These are phyloP conservation scores for Pseudochaenichthys georgianus DNA, from an alignment of 2,797 vertebrate genomes.

Conservation along the genomic window DNA sequence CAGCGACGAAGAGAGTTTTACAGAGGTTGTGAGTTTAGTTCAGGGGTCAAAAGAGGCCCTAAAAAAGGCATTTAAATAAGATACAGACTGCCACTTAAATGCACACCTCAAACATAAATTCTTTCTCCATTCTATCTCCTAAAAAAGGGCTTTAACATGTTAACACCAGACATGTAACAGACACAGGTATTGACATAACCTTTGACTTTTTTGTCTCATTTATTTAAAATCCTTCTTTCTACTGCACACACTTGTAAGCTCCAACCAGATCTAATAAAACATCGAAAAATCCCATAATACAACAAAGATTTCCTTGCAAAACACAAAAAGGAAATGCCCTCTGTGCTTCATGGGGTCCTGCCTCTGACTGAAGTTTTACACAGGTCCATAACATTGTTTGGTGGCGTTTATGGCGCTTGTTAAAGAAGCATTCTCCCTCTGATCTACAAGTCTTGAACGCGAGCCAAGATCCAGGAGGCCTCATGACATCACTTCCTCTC, in stretches of 20 bases:
- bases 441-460: conserved; percentile 51
- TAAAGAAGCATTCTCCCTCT: conserved; percentile 56
- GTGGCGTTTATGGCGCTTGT: conserved; percentile 71
- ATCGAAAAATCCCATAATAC: conserved; percentile 52
- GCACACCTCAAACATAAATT: conserved; percentile 28
- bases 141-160: conserved; percentile 12
- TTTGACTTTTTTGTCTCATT: conserved; percentile 40
- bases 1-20: conserved; percentile 20
- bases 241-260: background rate
- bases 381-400: conserved; percentile 62
- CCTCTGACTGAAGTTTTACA: conserved; percentile 54
- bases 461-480: conserved; percentile 50
- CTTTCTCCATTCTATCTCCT: conserved; percentile 24
- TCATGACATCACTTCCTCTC: conserved; percentile 33
- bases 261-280: conserved; percentile 41
- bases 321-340: conserved; percentile 70
- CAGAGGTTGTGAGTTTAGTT: conserved; percentile 18
- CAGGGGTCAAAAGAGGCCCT: conserved; percentile 29
- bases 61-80: conserved; percentile 37
- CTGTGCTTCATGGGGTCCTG: conserved; percentile 33
- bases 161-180: conserved; percentile 7
- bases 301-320: conserved; percentile 67
- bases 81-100: conserved; percentile 20
- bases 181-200: conserved; percentile 35
- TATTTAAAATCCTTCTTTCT: conserved; percentile 17